Percentiles rank a stretch among this genome's conserved stretches.
These are phyloP conservation scores for Sebastes umbrosus DNA, from an alignment of 2,797 vertebrate species.

Conservation along the genomic window DNA sequence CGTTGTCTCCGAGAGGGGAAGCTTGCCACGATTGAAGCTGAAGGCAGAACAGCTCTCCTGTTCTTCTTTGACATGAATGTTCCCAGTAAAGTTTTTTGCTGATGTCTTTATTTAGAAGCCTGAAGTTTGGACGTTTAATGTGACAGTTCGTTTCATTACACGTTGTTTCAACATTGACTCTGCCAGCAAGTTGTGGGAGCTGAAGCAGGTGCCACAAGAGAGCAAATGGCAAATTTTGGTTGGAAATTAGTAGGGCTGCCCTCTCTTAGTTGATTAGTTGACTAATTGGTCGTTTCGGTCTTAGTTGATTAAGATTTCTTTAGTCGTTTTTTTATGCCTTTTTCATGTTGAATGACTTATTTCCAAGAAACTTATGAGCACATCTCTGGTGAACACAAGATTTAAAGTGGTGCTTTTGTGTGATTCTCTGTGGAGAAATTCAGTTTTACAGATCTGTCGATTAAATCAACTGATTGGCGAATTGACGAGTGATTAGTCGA, in stretches of 20 bases:
- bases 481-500: too few species aligned
- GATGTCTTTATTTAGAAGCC: slow-evolving; percentile 7
- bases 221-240: neutral
- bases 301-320: neutral
- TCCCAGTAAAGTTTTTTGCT: neutral
- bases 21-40: neutral
- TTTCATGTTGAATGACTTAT: neutral
- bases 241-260: neutral
- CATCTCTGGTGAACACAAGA: neutral
- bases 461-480: too few species aligned
- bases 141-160: neutral
- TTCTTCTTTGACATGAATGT: neutral
- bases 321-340: neutral
- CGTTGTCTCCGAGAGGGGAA: slow-evolving; percentile 10
- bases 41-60: slow-evolving; percentile 6
- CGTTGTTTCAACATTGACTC: neutral
- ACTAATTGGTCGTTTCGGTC: rapidly evolving
- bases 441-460: too few species aligned
- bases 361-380: neutral
- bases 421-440: too few species aligned
- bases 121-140: neutral
- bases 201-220: neutral
- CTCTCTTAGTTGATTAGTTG: too few species aligned
- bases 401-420: neutral
- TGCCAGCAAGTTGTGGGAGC: neutral